Conservation (phyloP, 2,113 vertebrate genomes). For the Bos indicus region DNA sequence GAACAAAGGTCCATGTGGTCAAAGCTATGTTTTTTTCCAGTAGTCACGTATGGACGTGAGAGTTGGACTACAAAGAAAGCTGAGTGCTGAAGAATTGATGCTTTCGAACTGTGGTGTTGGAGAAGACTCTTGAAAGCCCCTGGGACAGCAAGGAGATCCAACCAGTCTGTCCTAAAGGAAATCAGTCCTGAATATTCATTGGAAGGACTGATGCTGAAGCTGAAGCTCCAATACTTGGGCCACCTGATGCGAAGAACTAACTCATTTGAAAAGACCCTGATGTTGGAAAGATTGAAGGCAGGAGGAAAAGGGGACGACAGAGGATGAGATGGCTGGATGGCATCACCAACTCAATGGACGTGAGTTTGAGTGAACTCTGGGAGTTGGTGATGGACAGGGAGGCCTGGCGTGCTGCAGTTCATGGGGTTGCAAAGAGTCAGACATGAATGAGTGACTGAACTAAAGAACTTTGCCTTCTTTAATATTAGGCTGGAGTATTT, state of each 20-base stretch:
- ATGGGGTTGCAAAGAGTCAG: rapidly evolving
- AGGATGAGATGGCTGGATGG: not conserved
- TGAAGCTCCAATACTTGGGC: not conserved
- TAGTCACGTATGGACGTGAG: not conserved
- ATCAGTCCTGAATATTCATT: not conserved
- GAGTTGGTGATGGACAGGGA: not conserved
- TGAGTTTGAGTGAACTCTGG: rapidly evolving
- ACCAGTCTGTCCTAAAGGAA: not conserved
- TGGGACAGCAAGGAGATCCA: not conserved
- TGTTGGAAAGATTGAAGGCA: not conserved
- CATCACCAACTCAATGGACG: not conserved
- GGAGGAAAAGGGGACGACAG: not conserved
- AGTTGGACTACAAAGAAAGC: not conserved
- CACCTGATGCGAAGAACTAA: not conserved
- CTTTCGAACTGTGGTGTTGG: not conserved
- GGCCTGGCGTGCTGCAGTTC: not conserved
- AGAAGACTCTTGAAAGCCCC: not conserved
- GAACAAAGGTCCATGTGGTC: not conserved
- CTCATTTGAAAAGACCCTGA: not conserved
- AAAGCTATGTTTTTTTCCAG: not conserved
- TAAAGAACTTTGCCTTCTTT: not conserved
- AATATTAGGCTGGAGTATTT: not conserved
- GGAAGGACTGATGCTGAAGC: not conserved
- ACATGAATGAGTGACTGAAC: not conserved
- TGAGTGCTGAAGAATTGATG: not conserved